Conservation (phyloP, 1,140 invertebrate genomes). For the Magallana angulata region DNA sequence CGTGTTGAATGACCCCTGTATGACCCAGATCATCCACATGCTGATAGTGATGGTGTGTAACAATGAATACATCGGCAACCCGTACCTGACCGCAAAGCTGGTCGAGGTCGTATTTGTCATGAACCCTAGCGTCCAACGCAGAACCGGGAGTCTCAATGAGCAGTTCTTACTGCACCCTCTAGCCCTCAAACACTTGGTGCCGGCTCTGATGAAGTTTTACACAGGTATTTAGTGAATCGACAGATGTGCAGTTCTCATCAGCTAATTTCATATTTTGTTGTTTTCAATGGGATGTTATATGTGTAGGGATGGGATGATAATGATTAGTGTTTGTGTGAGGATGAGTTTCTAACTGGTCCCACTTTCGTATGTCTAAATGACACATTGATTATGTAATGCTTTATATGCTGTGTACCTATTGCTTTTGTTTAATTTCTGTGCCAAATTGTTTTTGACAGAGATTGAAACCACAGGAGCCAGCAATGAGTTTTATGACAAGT, state of each 20-base stretch:
- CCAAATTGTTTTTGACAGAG: slow-evolving; percentile 81
- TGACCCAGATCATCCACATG: slow-evolving; percentile 90
- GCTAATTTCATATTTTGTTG: no score
- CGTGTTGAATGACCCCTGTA: slow-evolving; percentile 87
- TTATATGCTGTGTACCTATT: no score
- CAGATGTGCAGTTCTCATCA: background rate
- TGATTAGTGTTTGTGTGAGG: no score
- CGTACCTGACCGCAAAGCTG: slow-evolving; percentile 94
- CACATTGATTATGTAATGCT: no score
- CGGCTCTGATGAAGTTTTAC: slow-evolving; percentile 98
- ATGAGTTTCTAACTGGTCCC: no score
- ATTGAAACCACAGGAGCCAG: slow-evolving; percentile 98
- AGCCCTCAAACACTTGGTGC: slow-evolving; percentile 89
- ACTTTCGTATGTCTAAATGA: no score
- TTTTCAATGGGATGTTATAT: no score
- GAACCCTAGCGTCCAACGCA: slow-evolving; percentile 89
- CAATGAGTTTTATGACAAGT: slow-evolving; percentile 99
- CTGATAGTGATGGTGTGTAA: slow-evolving; percentile 93
- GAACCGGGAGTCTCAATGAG: slow-evolving; percentile 83
- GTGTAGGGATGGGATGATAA: no score
- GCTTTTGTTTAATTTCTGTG: background rate
- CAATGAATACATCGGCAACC: slow-evolving; percentile 95
- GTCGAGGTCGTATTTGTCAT: slow-evolving; percentile 96
- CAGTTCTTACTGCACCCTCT: slow-evolving; percentile 92
- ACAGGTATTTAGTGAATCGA: slow-evolving; percentile 81